phyloP scores from a whole-genome alignment of 2,888 invertebrate species.

The Junonia oenone region DNA sequence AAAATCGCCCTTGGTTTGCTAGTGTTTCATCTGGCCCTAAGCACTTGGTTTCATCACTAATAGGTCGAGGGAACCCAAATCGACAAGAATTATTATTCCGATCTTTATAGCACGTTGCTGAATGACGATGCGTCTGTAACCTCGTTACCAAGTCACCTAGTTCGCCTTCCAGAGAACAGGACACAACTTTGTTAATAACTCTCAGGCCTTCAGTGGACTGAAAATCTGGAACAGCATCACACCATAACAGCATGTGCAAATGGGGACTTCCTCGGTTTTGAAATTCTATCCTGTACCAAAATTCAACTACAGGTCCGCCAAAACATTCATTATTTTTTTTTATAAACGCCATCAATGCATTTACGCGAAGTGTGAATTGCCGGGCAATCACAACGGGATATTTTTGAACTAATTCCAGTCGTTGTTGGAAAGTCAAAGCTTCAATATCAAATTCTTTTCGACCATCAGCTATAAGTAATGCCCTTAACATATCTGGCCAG shows the following conservation, averaged over 20 bases:
- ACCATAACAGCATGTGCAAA: background rate
- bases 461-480: conserved; percentile 38
- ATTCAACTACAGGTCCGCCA: background rate
- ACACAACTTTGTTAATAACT: too few species aligned
- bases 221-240: conserved; percentile 17
- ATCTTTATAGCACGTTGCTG: background rate
- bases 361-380: too few species aligned
- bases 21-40: background rate
- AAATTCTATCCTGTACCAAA: background rate
- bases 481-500: conserved; percentile 42
- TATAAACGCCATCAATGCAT: too few species aligned
- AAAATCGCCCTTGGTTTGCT: conserved; percentile 12
- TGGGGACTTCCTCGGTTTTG: too few species aligned
- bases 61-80: background rate
- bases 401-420: background rate
- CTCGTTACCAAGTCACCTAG: background rate
- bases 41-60: background rate
- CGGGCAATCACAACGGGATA: too few species aligned
- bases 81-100: background rate
- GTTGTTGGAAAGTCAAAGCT: background rate
- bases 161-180: background rate
- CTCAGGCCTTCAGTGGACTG: too few species aligned
- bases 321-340: background rate
- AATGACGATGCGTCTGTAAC: background rate
- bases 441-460: background rate